Percentiles rank a stretch among this genome's conserved stretches.
These are phyloP conservation scores for Dendroctonus valens DNA, from an alignment of 1,140 invertebrate genomes.

Conservation along the genomic window DNA sequence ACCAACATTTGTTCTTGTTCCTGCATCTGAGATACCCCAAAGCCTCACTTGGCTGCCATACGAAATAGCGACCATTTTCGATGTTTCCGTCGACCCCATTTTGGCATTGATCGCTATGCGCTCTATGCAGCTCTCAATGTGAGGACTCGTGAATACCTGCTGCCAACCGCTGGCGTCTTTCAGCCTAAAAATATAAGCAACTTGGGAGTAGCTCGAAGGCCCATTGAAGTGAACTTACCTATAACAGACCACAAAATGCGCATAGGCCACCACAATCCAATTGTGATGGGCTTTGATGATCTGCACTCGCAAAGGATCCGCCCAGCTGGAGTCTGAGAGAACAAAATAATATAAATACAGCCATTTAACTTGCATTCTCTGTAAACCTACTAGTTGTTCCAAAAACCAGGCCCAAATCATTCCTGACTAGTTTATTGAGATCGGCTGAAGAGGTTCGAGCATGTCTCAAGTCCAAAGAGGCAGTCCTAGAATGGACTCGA, in stretches of 20 bases:
- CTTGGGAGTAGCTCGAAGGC: slow-evolving; percentile 2
- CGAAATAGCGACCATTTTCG: slow-evolving; percentile 88
- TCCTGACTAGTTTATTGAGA: slow-evolving; percentile 71
- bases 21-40: slow-evolving; percentile 86
- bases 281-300: slow-evolving; percentile 97
- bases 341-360: neutral
- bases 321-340: slow-evolving; percentile 64
- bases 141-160: slow-evolving; percentile 88
- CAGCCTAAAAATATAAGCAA: slow-evolving; percentile 60
- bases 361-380: neutral
- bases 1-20: slow-evolving; percentile 76
- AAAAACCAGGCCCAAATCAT: slow-evolving; percentile 69
- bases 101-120: slow-evolving; percentile 94
- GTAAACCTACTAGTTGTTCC: slow-evolving; percentile 58
- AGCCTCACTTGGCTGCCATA: slow-evolving; percentile 81
- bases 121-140: slow-evolving; percentile 87
- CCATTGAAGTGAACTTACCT: slow-evolving; percentile 56
- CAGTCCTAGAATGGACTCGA: slow-evolving; percentile 78
- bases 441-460: slow-evolving; percentile 75
- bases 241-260: slow-evolving; percentile 94
- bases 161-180: slow-evolving; percentile 97
- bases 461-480: slow-evolving; percentile 80
- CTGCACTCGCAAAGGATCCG: slow-evolving; percentile 83
- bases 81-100: slow-evolving; percentile 63
- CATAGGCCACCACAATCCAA: slow-evolving; percentile 95